Conservation (phyloP, 2,888 invertebrate species). For the Adelphocoris suturalis region DNA sequence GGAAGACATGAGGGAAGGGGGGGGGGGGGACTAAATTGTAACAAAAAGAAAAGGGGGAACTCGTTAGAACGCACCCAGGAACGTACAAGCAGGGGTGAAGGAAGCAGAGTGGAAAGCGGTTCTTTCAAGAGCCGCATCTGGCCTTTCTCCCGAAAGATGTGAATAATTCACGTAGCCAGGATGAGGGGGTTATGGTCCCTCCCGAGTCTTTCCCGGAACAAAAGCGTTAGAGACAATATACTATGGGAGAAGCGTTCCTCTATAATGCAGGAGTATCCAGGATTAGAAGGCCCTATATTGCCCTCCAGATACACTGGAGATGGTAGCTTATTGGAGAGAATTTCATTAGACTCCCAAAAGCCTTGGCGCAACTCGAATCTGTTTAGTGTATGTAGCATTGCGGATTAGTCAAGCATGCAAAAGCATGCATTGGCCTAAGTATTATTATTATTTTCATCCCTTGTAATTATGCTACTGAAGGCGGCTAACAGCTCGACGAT, state of each 20-base stretch:
- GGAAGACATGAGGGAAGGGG: background rate
- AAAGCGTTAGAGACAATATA: constrained; percentile 32
- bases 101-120: constrained; percentile 39
- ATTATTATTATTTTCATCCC: background rate
- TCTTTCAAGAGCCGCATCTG: constrained; percentile 36
- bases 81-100: background rate
- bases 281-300: constrained; percentile 19
- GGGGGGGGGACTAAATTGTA: background rate
- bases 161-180: background rate
- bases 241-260: constrained; percentile 27
- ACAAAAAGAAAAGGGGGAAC: constrained; percentile 7
- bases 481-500: no score
- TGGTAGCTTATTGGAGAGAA: constrained; percentile 7
- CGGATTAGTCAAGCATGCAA: background rate
- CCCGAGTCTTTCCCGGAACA: background rate
- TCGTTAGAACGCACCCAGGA: background rate
- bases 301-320: background rate
- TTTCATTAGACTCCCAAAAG: constrained; percentile 17
- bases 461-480: no score
- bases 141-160: constrained; percentile 27
- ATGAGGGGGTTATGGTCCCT: constrained; percentile 1
- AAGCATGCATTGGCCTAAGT: background rate
- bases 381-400: background rate
- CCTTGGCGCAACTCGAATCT: background rate
- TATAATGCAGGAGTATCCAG: constrained; percentile 31